Percentiles rank a stretch among this genome's conserved stretches.
Conservation (phyloP, 2,888 invertebrate species). For the Bellardia bayeri region DNA sequence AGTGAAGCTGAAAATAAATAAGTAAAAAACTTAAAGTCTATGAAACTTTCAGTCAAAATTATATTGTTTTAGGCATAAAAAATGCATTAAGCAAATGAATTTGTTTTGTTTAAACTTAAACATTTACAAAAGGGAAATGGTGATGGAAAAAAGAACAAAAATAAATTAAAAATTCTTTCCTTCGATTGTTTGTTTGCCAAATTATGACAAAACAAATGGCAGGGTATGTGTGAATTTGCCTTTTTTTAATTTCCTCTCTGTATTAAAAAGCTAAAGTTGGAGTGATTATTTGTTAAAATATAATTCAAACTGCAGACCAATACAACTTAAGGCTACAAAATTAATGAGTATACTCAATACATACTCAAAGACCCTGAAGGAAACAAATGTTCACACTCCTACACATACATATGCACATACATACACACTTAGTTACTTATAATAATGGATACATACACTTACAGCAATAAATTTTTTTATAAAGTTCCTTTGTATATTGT, state of each 20-base stretch:
- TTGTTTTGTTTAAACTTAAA: constrained; percentile 2
- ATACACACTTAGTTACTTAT: not conserved
- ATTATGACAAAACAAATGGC: not conserved
- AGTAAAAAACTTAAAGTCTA: constrained; percentile 8
- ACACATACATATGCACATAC: too few relatives aligned
- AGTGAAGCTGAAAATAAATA: not conserved
- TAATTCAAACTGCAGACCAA: constrained; percentile 7
- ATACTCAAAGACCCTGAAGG: constrained; percentile 1
- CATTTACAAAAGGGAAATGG: not conserved
- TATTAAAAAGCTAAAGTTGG: not conserved
- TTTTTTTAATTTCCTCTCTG: constrained; percentile 48
- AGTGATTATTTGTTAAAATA: not conserved
- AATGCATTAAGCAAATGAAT: constrained; percentile 23
- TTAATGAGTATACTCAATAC: constrained; percentile 21
- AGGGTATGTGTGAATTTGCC: not conserved
- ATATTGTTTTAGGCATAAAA: constrained; percentile 18
- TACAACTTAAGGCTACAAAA: constrained; percentile 29
- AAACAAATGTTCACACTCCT: not conserved
- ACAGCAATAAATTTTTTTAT: constrained; percentile 12
- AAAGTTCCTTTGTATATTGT: constrained; percentile 2
- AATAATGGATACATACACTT: not conserved
- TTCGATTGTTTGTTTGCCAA: not conserved
- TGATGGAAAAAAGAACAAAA: not conserved
- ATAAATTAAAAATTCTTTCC: not conserved
- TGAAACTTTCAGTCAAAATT: too few relatives aligned